Evolutionary conservation across 2,797 vertebrate species (phyloP), one percentile per base, ranked within the genome.

Genomic region (Vultur gryphus): DNA sequence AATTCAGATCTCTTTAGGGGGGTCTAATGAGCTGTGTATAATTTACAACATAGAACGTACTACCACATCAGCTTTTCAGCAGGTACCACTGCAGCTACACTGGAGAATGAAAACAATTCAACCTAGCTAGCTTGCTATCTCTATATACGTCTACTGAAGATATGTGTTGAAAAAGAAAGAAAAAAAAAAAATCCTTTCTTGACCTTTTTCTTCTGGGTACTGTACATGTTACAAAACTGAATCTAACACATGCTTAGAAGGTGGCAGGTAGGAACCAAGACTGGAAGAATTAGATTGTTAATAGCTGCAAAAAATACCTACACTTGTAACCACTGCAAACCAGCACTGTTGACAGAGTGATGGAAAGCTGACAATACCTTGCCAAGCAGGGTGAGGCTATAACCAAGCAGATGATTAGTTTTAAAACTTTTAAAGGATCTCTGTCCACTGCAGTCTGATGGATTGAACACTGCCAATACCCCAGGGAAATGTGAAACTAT

Each of bases 391-490:
- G 82, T 48, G 84, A 92, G 77, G 70, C 72, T 96, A 66, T 61
- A 84, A 78, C 57, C 8, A 2, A 93, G 59, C 59, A 72, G 67
- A 79, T 66, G 88, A 96, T 94, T 90, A 72, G 59, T 91, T 97
- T 88, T 59, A 72, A 78, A 95, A 75, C 87, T 97, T 95, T 62
- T 87, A 93, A 85, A 91, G 88, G 96, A 46, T 93, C 91, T 84
- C 52, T 90, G 93, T 77, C 82, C 89, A 44, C 39, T 37, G 70
- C 57, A 78, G 82, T 11, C 84, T 67, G 94, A 82, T 72, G 85
- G 89, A 87, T 67, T 28, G 89, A 93, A 24, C 49, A 7, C 25
- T 6, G 21, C 58, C 2, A 7, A 20, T 21, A 54, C 84, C 93
- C 58, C 84, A 37, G 92, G 94, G 94, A 77, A 90, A 83, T 35